Conservation (phyloP, 2,113 vertebrate genomes). For the Ranitomeya variabilis region DNA sequence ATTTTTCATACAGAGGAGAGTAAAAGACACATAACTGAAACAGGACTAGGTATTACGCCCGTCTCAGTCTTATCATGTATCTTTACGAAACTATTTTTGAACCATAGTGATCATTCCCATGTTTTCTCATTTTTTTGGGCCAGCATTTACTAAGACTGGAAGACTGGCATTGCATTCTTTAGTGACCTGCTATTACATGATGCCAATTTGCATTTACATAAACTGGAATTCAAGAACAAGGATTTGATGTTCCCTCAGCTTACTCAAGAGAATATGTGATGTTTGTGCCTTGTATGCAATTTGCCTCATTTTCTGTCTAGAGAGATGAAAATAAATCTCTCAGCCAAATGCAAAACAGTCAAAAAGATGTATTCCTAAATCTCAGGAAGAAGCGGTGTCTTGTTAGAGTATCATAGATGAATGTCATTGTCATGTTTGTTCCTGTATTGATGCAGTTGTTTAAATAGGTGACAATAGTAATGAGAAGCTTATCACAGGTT, state of each 20-base stretch:
- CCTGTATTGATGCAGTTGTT: not conserved
- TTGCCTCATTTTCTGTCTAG: not conserved
- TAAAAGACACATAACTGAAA: too few relatives aligned
- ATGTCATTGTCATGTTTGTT: conserved; percentile 7
- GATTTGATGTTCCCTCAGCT: not conserved
- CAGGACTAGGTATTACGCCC: too few relatives aligned
- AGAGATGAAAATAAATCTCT: not conserved
- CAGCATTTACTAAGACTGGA: too few relatives aligned
- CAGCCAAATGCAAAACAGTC: not conserved
- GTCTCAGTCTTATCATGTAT: too few relatives aligned
- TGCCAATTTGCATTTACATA: not conserved
- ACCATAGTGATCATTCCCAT: too few relatives aligned
- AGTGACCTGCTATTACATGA: not conserved
- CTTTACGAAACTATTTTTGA: too few relatives aligned
- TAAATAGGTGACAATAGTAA: conserved; percentile 13
- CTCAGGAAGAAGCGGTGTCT: not conserved
- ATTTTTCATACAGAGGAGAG: too few relatives aligned
- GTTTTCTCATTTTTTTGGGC: too few relatives aligned
- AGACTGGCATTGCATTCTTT: not conserved
- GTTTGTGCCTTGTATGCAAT: not conserved
- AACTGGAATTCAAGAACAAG: not conserved
- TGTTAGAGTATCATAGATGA: not conserved
- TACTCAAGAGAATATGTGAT: not conserved
- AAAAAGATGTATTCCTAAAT: not conserved
- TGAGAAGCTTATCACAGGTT: conserved; percentile 6